These are phyloP conservation scores for Eumacrocentrus americanus DNA, from an alignment of 2,888 invertebrate species.

Conservation along the genomic window DNA sequence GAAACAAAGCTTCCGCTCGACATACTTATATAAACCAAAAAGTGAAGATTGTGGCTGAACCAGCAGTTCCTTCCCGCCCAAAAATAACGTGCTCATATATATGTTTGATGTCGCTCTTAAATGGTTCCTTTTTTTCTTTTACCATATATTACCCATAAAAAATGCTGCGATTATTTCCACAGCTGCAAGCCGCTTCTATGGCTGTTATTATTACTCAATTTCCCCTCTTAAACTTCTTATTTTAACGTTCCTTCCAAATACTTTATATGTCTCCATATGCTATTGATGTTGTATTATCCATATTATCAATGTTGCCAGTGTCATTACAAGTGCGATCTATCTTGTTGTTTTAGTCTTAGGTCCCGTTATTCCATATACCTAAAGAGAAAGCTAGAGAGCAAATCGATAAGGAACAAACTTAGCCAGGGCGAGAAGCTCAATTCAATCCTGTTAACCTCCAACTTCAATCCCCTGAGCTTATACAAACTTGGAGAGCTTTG, in stretches of 20 bases:
- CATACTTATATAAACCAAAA: neutral
- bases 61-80: neutral
- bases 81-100: neutral
- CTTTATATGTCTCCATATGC: constrained; percentile 2
- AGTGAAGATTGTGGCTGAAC: neutral
- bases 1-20: neutral
- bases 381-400: too few species aligned
- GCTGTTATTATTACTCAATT: constrained; percentile 4
- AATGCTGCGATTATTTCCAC: constrained; percentile 8
- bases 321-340: neutral
- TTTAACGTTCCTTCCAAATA: constrained; percentile 1
- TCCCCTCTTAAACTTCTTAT: neutral
- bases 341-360: too few species aligned
- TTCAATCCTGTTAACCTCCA: neutral
- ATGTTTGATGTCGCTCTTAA: neutral
- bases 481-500: neutral
- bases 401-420: neutral
- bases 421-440: neutral
- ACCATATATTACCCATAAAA: neutral
- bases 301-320: constrained; percentile 5
- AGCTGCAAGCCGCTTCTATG: neutral
- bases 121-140: neutral
- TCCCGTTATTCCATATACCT: too few species aligned
- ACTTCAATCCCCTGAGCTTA: too few species aligned
- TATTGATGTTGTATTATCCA: constrained; percentile 14